Conservation (phyloP, 2,888 invertebrate species). For the Rugalucina vietnamica region DNA sequence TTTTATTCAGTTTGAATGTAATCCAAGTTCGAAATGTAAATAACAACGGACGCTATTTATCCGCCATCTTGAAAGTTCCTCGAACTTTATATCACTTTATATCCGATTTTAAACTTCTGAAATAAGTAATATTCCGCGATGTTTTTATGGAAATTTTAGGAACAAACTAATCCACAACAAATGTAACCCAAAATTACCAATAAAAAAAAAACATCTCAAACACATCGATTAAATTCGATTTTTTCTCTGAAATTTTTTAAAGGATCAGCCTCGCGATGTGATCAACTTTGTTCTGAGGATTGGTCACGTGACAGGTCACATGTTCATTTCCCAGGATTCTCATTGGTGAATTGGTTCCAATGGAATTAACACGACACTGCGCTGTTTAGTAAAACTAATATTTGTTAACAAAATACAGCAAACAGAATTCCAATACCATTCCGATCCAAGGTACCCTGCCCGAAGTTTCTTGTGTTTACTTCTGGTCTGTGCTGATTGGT, state of each 20-base stretch:
- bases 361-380: no score
- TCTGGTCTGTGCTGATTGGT: no score
- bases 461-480: no score
- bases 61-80: background rate
- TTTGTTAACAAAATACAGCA: no score
- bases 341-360: no score
- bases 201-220: no score
- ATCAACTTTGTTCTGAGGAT: background rate
- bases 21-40: background rate
- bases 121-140: background rate
- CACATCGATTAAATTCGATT: background rate
- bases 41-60: background rate
- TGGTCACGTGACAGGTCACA: no score
- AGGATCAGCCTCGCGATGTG: background rate
- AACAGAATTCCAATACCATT: no score
- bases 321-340: no score
- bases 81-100: background rate
- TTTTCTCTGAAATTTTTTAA: background rate
- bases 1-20: background rate
- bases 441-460: no score
- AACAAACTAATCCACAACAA: background rate
- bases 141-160: background rate
- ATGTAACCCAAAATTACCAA: background rate
- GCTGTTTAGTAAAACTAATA: no score
- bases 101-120: background rate